phyloP scores from a whole-genome alignment of 2,888 invertebrate species.

The Caprella mutica region DNA sequence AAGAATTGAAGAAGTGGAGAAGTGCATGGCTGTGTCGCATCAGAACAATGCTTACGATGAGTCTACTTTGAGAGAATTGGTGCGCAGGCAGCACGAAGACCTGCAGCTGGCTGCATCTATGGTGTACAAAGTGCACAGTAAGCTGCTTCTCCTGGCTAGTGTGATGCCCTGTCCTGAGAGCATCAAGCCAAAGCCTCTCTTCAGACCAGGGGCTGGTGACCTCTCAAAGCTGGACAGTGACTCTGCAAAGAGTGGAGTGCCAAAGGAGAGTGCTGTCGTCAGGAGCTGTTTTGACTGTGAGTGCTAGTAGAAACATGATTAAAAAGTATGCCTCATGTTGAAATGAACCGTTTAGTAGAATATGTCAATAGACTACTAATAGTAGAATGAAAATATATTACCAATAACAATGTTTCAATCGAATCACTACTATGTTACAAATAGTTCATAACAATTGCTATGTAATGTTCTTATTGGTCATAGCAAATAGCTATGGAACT shows the following conservation, averaged over 20 bases:
- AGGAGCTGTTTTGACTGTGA: slow-evolving; percentile 9
- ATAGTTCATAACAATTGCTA: no score
- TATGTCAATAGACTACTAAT: no score
- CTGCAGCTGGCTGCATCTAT: slow-evolving; percentile 25
- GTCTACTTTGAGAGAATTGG: slow-evolving; percentile 22
- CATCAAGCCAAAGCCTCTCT: slow-evolving; percentile 3
- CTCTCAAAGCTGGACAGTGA: background rate
- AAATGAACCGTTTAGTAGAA: no score
- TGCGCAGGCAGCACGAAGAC: slow-evolving; percentile 29
- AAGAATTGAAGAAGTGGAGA: slow-evolving; percentile 31
- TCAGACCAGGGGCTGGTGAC: slow-evolving; percentile 3
- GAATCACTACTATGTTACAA: no score
- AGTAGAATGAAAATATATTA: no score
- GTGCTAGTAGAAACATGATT: no score
- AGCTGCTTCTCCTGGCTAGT: slow-evolving; percentile 19
- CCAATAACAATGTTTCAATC: no score
- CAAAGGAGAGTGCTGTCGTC: slow-evolving; percentile 19
- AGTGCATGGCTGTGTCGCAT: slow-evolving; percentile 22
- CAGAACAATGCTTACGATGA: slow-evolving; percentile 21
- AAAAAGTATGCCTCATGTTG: no score
- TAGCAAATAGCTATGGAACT: no score
- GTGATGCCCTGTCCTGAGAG: slow-evolving; percentile 5
- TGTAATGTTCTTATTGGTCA: no score
- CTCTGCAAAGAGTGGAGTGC: slow-evolving; percentile 12
- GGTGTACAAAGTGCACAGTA: slow-evolving; percentile 24